Percentiles rank a stretch among this genome's conserved stretches.
Conservation (phyloP, 2,888 invertebrate species). For the Theretra japonica region DNA sequence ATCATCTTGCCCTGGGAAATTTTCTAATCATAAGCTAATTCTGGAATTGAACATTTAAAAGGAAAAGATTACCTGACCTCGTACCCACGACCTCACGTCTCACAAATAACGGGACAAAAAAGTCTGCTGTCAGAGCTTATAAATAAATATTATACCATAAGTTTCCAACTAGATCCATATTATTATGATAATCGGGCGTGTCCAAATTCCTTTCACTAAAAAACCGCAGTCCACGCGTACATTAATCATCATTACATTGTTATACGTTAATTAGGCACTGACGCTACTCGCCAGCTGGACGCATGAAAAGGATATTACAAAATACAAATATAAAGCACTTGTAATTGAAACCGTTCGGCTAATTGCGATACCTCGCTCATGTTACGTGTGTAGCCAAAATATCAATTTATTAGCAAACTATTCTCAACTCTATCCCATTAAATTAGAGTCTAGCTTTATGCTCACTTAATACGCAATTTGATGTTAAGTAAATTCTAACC, state of each 20-base stretch:
- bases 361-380: conserved; percentile 49
- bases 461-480: background rate
- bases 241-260: conserved; percentile 26
- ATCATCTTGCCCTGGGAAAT: no score
- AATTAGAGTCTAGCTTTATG: background rate
- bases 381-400: conserved; percentile 49
- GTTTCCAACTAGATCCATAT: background rate
- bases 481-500: background rate
- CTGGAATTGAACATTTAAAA: no score
- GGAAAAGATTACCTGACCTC: no score
- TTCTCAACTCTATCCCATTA: background rate
- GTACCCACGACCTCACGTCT: no score
- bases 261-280: conserved; percentile 28
- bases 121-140: no score
- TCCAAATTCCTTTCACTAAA: conserved; percentile 10
- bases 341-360: conserved; percentile 63
- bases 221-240: background rate
- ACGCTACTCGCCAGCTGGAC: conserved; percentile 21
- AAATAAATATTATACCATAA: no score
- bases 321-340: conserved; percentile 54
- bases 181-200: background rate
- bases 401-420: background rate
- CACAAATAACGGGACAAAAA: no score
- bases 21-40: no score
- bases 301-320: conserved; percentile 60